Evolutionary conservation across 2,113 vertebrate genomes (phyloP), one percentile per base, ranked within the genome.

Genomic region (Chauna torquata): DNA sequence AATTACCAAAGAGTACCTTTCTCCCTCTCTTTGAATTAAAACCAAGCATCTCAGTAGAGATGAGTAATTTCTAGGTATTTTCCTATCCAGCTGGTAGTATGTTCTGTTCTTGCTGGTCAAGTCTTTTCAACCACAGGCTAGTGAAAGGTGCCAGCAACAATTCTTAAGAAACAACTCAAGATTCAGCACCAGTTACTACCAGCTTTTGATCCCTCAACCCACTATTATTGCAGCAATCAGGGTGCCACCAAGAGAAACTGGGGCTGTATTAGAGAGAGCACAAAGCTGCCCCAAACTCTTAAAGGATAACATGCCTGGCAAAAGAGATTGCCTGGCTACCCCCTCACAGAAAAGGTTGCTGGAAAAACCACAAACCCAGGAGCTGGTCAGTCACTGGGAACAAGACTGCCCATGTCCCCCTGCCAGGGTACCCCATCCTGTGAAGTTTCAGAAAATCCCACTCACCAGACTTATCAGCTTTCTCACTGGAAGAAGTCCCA

Each of bases 371-470:
- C 12, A 65, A 61, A 16, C 23, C 1, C 1, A 28, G 36, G 36
- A 84, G 14, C 32, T 55, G 19, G 13, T 11, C 82, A 58, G 4
- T 32, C 3, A 2, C 14, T 16, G 16, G 11, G 5, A 50, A 38
- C 9, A 71, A 80, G 47, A 40, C 8, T 58, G 20, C 3, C 16
- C 55, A 38, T 0, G 0, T 38, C 16, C 24, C 8, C 13, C 20
- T 64, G 32, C 24, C 16, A 44, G 16, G 3, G 3, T 64, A 47
- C 16, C 14, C 19, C 20, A 40, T 36, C n/a, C 47, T 45, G 8
- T 68, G 62, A 62, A 32, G 5, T 2, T 9, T 0, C 36, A 30
- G 28, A 68, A 84, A 84, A 85, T 20, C 7, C 38, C 77, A 5
- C 19, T 86, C 19, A 57, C 5, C 19, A 9, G 40, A 27, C 82